A percentile compares a stretch with the other conserved stretches of the same genome.
Evolutionary conservation across 2,113 vertebrate genomes (phyloP).

Genomic region (Aleadryas rufinucha): DNA sequence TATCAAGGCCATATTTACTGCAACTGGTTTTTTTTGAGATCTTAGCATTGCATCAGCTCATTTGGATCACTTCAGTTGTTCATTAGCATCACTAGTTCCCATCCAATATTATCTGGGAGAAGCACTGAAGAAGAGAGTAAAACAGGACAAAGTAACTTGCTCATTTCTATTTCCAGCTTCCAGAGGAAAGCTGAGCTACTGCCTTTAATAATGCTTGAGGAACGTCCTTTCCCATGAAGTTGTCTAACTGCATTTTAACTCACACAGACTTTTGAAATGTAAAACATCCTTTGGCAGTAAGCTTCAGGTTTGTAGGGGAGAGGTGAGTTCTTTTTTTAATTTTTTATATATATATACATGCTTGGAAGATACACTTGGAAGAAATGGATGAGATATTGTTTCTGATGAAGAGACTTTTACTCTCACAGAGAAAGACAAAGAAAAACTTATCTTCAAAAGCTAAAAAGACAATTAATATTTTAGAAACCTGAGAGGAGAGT

Average conservation of each 20-base stretch:
- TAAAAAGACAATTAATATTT: not conserved
- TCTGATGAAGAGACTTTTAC: not conserved
- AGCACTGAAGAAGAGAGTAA: not conserved
- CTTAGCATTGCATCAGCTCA: not conserved
- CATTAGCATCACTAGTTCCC: not conserved
- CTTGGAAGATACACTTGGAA: not conserved
- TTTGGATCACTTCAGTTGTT: not conserved
- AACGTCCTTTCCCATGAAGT: not conserved
- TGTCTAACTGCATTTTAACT: constrained; percentile 1
- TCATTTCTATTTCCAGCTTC: not conserved
- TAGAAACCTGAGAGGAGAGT: not conserved
- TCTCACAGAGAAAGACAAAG: not conserved
- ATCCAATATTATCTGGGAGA: not conserved
- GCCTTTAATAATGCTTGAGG: not conserved
- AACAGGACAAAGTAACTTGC: not conserved
- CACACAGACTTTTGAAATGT: not conserved
- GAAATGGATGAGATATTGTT: not conserved
- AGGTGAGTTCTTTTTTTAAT: not conserved
- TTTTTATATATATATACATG: too few species aligned
- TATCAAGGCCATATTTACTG: rapidly evolving
- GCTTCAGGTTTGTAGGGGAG: constrained; percentile 9
- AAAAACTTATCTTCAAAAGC: not conserved
- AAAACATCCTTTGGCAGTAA: not conserved
- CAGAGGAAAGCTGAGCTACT: not conserved
- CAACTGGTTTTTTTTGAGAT: not conserved